Percentiles rank a stretch among this genome's conserved stretches.
Conservation (phyloP, 2,113 vertebrate species). For the Syngnathus floridae region DNA sequence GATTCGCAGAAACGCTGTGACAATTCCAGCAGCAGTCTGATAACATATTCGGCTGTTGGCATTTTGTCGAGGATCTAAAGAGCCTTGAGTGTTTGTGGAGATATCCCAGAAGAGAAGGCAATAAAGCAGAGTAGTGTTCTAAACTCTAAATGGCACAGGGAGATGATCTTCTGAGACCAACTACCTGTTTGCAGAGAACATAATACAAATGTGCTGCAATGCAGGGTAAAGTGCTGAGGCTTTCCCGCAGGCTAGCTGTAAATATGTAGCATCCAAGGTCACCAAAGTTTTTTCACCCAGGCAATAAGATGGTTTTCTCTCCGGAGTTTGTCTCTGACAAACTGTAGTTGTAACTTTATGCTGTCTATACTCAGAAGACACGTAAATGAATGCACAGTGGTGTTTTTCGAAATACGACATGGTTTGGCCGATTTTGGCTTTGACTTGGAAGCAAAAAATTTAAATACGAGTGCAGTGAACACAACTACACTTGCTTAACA, state of each 20-base stretch:
- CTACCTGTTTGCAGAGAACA: constrained; percentile 26
- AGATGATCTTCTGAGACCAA: constrained; percentile 40
- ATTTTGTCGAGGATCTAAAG: constrained; percentile 22
- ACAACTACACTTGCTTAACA: too few relatives aligned
- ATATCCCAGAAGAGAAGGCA: constrained; percentile 23
- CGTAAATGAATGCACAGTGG: too few relatives aligned
- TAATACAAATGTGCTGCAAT: constrained; percentile 44
- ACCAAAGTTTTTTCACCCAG: constrained; percentile 19
- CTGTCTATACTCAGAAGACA: background rate
- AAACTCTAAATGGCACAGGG: constrained; percentile 33
- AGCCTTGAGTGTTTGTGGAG: background rate
- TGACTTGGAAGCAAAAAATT: too few relatives aligned
- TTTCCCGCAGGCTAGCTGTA: constrained; percentile 24
- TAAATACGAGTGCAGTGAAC: too few relatives aligned
- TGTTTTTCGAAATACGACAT: too few relatives aligned
- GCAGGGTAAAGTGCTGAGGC: constrained; percentile 28
- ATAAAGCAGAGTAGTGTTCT: constrained; percentile 25
- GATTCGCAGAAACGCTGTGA: constrained; percentile 3
- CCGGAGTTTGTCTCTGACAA: constrained; percentile 14
- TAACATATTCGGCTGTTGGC: constrained; percentile 6
- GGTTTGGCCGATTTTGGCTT: too few relatives aligned
- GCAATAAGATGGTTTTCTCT: constrained; percentile 13
- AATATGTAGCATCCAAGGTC: constrained; percentile 36
- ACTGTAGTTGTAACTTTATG: background rate
- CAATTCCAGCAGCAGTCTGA: constrained; percentile 10